Percentiles rank a stretch among this genome's conserved stretches.
Conservation (phyloP, 2,113 vertebrate genomes). For the Tauraco erythrolophus region DNA sequence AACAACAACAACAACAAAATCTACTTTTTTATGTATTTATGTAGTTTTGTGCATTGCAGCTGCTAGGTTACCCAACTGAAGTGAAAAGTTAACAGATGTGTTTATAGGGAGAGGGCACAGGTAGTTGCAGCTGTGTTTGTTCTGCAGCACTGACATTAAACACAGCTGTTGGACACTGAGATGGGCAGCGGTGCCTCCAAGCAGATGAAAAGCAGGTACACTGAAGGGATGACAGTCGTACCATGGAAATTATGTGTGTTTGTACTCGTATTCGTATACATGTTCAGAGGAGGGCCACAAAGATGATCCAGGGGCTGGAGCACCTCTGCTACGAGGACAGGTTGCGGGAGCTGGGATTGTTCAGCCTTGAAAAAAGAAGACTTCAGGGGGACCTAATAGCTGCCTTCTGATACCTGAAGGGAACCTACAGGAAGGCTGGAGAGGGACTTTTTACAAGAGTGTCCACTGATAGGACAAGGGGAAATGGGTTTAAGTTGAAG, state of each 20-base stretch:
- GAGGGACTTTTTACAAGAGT: too few species aligned
- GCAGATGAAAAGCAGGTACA: not conserved
- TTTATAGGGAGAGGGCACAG: not conserved
- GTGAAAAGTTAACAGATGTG: not conserved
- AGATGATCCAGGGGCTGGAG: too few species aligned
- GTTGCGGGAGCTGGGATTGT: too few species aligned
- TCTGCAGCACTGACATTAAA: not conserved
- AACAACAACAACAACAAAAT: not conserved
- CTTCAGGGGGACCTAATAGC: too few species aligned
- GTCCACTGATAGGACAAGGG: too few species aligned
- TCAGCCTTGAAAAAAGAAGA: too few species aligned
- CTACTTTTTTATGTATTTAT: not conserved
- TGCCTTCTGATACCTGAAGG: too few species aligned
- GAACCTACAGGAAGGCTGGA: too few species aligned
- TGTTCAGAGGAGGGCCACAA: too few species aligned
- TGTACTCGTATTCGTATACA: not conserved
- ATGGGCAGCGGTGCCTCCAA: not conserved
- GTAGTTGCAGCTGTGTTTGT: not conserved
- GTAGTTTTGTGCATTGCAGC: not conserved
- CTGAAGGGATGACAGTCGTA: not conserved
- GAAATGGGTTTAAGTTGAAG: too few species aligned
- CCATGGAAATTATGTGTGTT: not conserved
- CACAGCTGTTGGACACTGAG: not conserved
- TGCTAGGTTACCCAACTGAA: not conserved
- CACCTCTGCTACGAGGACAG: too few species aligned